Base-by-base conservation (phyloP, 1,140 invertebrate genomes). In the Manduca sexta region DNA sequence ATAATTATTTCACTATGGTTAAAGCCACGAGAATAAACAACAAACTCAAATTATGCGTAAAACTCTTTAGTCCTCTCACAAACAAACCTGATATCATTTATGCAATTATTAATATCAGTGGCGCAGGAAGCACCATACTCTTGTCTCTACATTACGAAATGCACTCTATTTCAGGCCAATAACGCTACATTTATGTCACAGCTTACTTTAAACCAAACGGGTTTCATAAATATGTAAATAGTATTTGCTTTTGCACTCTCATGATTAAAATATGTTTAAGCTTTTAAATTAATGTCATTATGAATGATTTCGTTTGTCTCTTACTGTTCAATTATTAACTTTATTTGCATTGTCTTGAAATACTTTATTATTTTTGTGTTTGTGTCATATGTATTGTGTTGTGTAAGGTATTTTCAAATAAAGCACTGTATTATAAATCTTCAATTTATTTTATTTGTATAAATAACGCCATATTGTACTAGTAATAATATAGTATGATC, bases 401-500 rank as follows among this genome's bases (percentile, higher is more conserved):
- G 17, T 41, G 3, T 49, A 18, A 47, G 15, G 33, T 48, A 29
- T 21, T 34, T 35, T 48, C 2, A 56, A 78, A 70, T 73, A 61
- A 80, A 78, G 80, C 52, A 52, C 57, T 45, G 31, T 44, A 41
- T 69, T 83, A 77, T 70, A 83, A 80, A 79, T 77, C 68, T 71
- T 75, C 68, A 74, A 79, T 79, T 82, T 72, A 74, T 76, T 73
- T 77, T 64, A 78, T 79, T 70, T 81, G 75, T 84, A 84, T 84
- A 84, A 84, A 84, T 83, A 84, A 84, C 79, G 68, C 62, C 69
- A 74, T 58, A 74, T 72, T 76, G 21, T 26, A 75, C 72, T 71
- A 69, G 71, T 75, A 82, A 74, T 77, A 69, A 78, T 79, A 74
- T 76, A 75, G 64, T 78, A 80, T 75, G 71, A 84, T 84, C 81